Base-by-base conservation (phyloP, 2,888 invertebrate genomes). In the Diarsia dahlii region DNA sequence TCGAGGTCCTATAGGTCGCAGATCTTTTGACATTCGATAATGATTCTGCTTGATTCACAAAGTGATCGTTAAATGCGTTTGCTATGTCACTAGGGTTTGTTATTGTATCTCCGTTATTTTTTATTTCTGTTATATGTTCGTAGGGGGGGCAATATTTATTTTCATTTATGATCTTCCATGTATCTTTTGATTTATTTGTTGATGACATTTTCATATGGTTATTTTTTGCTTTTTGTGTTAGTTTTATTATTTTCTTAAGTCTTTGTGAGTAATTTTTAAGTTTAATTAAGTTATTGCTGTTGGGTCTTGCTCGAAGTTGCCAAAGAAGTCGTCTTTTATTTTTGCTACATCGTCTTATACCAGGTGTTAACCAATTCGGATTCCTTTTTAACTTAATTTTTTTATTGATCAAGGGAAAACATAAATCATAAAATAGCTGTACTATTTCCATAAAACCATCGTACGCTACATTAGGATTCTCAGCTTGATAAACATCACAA, bases 11-110 rank as follows among this genome's bases (percentile, higher is more conserved):
- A n/a, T 2, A 20, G 6, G 8, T 45, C 3, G 20, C n/a, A 45
- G 39, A 63, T 45, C 8, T n/a, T 63, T 15, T n/a, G 9, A 15
- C n/a, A 0, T 63, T 63, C 4, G 63, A n/a, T n/a, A 45, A 15
- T 63, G 45, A 63, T 45, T 63, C 63, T 45, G 45, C n/a, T 63
- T 45, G 45, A 34, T 66, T 13, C 15, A 66, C 58, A 28, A 72
- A 72, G 58, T 72, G 56, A 23, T 70, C n/a, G 34, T 70, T 70
- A 70, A 62, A 50, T 70, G 70, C 60, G 48, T 62, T 70, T 28
- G 60, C 50, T 58, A 28, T 28, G 15, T 58, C 52, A 34, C 50
- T 18, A 18, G 50, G 50, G 50, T 50, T 50, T 50, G 50, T 50
- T 18, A 50, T 50, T 50, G 18, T 18, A 18, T 18, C 50, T 4